Evolutionary conservation across 1,140 invertebrate species (phyloP).

Genomic region (Goniozus legneri): DNA sequence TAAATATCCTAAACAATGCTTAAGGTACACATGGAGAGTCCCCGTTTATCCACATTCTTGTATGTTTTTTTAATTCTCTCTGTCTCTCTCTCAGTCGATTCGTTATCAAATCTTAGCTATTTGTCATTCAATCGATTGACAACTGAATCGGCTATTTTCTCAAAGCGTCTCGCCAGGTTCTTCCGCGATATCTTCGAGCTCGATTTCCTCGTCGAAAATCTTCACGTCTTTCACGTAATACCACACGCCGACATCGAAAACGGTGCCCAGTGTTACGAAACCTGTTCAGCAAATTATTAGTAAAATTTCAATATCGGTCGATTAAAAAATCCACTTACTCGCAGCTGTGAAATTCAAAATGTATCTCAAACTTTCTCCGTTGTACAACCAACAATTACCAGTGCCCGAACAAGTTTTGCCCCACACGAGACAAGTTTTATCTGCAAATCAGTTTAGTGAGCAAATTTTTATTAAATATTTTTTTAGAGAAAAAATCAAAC

Average conservation of each 20-base stretch:
- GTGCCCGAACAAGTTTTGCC: conserved; percentile 69
- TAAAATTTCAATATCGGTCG: conserved; percentile 15
- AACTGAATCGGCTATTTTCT: conserved; percentile 21
- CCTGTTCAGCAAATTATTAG: too few relatives aligned
- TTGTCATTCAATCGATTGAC: background rate
- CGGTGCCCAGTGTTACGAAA: conserved; percentile 62
- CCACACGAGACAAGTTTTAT: conserved; percentile 69
- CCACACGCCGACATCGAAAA: conserved; percentile 67
- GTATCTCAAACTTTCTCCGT: conserved; percentile 63
- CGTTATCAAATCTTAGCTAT: background rate
- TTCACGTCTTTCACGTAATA: conserved; percentile 67
- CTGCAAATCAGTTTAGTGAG: conserved; percentile 40
- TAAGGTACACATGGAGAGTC: conserved; percentile 48
- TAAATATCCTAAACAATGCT: conserved; percentile 31
- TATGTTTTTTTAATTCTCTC: conserved; percentile 14
- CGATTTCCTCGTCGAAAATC: conserved; percentile 67
- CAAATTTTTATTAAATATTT: background rate
- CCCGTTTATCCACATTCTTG: conserved; percentile 32
- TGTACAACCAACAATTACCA: conserved; percentile 73
- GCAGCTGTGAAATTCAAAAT: conserved; percentile 66
- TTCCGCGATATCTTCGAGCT: conserved; percentile 52
- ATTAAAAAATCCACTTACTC: conserved; percentile 43
- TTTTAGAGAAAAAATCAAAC: conserved; percentile 33
- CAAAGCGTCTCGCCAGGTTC: conserved; percentile 41
- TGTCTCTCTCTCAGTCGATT: conserved; percentile 2